Evolutionary conservation across 2,888 invertebrate species (phyloP), one percentile per base, ranked within the genome.

Genomic region (Temnothorax unifasciatus): DNA sequence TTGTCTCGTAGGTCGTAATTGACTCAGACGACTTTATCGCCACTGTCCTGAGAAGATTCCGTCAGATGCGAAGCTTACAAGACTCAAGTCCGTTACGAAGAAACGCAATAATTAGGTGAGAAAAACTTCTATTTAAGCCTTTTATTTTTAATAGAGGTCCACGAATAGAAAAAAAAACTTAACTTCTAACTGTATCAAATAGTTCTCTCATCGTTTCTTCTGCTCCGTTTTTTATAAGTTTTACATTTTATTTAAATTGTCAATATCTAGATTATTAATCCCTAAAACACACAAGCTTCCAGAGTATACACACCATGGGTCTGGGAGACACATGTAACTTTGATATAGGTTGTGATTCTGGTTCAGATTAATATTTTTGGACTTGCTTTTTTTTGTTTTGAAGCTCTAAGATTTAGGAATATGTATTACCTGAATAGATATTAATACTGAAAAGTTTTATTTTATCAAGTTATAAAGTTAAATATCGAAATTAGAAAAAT

Each of bases 1-100:
- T 85, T 68, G 9, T 50, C 54, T 77, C 50, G 15, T 2, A 95
- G 95, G 92, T 95, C 64, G 87, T 89, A 75, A 93, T 95, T 82
- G 93, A 95, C 88, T 92, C 94, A 3, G 93, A 94, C 54, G 93
- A 95, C 89, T 96, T 95, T 90, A 95, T 95, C 86, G 92, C 93
- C 3, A 95, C 95, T 82, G 94, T 95, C 25, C 89, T 95, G 44
- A 91, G 91, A 59, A 92, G 95, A 50, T 95, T 95, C 88, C 93
- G 92, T 82, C 95, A 95, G 85, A 92, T 93, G 41, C 93, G 95
- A 83, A 92, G 90, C n/a, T 13, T 34, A n/a, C 86, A 91, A 44
- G 91, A 92, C 44, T 91, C 90, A 81, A 93, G 92, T 64, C 85
- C 90, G 54, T 82, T 93, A 18, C 90, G 92, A 64, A 91, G 91